phyloP scores from a whole-genome alignment of 2,888 invertebrate species.

The Xestia sexstrigata region DNA sequence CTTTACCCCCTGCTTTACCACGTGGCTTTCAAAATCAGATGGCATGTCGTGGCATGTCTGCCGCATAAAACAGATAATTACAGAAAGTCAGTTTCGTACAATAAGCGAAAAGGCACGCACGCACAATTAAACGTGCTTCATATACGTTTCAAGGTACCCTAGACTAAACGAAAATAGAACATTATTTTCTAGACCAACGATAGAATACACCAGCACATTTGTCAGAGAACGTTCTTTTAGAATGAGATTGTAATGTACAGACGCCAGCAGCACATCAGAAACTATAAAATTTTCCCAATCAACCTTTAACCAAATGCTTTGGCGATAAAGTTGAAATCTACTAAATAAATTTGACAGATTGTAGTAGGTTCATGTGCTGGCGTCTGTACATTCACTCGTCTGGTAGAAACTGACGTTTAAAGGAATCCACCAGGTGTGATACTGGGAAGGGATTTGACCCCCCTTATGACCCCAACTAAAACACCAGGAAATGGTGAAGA shows the following conservation, averaged over 20 bases:
- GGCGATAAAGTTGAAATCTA: no score
- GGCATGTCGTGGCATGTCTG: no score
- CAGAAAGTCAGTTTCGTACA: conserved; percentile 16
- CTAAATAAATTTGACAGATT: no score
- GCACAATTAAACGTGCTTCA: not conserved
- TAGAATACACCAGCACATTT: not conserved
- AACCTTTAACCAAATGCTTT: no score
- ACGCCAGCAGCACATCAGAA: no score
- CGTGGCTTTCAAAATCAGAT: conserved; percentile 35
- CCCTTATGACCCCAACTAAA: not conserved
- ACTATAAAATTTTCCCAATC: no score
- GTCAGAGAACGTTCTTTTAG: not conserved
- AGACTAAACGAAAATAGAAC: not conserved
- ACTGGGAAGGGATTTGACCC: no score
- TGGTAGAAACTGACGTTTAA: not conserved
- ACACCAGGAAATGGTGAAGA: not conserved
- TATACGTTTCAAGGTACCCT: not conserved
- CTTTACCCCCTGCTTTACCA: conserved; percentile 36
- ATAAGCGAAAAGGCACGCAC: no score
- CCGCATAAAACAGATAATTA: no score
- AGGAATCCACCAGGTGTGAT: not conserved
- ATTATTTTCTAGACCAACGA: not conserved
- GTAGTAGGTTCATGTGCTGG: no score
- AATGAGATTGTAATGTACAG: not conserved
- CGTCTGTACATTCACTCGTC: not conserved